These are phyloP conservation scores for Indri indri DNA, from an alignment of 2,113 vertebrate genomes.

Conservation along the genomic window DNA sequence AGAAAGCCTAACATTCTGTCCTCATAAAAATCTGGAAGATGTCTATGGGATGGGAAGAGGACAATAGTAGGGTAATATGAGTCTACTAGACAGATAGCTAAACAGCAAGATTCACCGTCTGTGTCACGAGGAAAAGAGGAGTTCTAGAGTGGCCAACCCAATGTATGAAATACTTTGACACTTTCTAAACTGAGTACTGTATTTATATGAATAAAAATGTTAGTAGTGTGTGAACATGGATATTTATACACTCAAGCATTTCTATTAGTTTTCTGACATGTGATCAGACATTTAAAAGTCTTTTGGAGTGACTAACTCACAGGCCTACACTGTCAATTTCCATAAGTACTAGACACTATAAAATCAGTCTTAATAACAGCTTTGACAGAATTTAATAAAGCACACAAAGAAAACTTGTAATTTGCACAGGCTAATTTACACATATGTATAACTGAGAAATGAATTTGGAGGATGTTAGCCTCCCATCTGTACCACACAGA, in stretches of 20 bases:
- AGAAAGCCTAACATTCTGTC: neutral
- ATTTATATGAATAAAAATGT: neutral
- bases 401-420: conserved; percentile 44
- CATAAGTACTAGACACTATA: conserved; percentile 38
- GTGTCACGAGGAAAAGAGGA: neutral
- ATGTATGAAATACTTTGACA: neutral
- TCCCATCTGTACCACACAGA: conserved; percentile 63
- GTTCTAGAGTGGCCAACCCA: neutral
- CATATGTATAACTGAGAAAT: conserved; percentile 66
- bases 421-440: conserved; percentile 67
- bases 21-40: neutral
- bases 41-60: neutral
- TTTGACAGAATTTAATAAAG: conserved; percentile 67
- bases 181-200: neutral
- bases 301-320: conserved; percentile 20
- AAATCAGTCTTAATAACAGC: conserved; percentile 61
- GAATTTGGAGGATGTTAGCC: conserved; percentile 63
- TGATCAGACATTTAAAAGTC: conserved; percentile 45
- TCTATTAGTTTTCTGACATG: conserved; percentile 53
- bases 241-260: conserved; percentile 18
- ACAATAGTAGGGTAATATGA: neutral
- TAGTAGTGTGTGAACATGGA: neutral
- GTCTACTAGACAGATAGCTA: neutral
- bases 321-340: conserved; percentile 44
- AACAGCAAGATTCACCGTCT: neutral